These are phyloP conservation scores for Aphaenogaster ashmeadi DNA, from an alignment of 1,140 invertebrate genomes.

Conservation along the genomic window DNA sequence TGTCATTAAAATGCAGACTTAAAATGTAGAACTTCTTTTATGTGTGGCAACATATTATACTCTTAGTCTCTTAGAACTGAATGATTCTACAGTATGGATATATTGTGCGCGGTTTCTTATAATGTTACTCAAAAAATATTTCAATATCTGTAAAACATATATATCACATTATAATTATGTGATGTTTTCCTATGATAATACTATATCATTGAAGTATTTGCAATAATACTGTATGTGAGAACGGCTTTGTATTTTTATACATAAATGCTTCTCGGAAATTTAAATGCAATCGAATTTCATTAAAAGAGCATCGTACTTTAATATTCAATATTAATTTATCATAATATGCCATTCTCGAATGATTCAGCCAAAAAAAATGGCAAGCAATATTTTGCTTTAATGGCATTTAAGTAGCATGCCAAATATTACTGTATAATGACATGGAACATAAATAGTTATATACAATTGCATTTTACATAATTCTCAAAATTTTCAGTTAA, in stretches of 20 bases:
- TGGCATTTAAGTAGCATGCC: conserved; percentile 36
- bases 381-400: conserved; percentile 3
- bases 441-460: conserved; percentile 30
- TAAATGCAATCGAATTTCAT: neutral
- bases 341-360: neutral
- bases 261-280: neutral
- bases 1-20: neutral
- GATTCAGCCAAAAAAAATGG: neutral
- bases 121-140: conserved; percentile 27
- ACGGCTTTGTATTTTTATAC: conserved; percentile 2
- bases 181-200: conserved; percentile 8
- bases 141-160: conserved; percentile 23
- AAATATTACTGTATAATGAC: conserved; percentile 5
- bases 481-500: neutral
- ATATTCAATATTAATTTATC: conserved; percentile 21
- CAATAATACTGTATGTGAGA: neutral
- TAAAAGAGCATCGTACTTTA: conserved; percentile 2
- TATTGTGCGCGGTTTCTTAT: conserved; percentile 30
- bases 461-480: conserved; percentile 3
- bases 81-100: conserved; percentile 21
- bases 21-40: neutral
- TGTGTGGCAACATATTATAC: neutral
- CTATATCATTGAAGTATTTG: neutral
- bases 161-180: conserved; percentile 37
- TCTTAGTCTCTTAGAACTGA: neutral